These are phyloP conservation scores for Scolopax rusticola DNA, from an alignment of 2,797 vertebrate species.

Conservation along the genomic window DNA sequence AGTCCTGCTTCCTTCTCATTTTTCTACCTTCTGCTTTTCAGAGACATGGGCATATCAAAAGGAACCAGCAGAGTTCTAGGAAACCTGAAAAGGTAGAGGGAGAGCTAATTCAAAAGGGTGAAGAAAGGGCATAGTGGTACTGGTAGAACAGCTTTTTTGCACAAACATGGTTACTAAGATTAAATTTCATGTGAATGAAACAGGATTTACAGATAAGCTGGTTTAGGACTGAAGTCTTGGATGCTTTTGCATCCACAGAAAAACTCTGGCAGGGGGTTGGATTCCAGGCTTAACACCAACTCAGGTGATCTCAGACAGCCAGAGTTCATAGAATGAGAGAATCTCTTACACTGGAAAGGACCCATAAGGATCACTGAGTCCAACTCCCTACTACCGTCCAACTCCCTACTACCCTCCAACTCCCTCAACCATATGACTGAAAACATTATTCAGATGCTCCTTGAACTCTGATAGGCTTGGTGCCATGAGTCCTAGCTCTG, in stretches of 20 bases:
- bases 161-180: not conserved
- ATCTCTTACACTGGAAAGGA: not conserved
- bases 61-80: not conserved
- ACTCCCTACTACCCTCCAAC: not conserved
- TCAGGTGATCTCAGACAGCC: not conserved
- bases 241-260: not conserved
- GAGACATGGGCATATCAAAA: not conserved
- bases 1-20: not conserved
- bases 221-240: not conserved
- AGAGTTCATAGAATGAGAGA: not conserved
- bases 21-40: not conserved
- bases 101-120: not conserved
- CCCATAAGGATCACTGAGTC: not conserved
- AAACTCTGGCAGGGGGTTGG: not conserved
- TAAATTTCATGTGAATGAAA: not conserved
- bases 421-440: not conserved
- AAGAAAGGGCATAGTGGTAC: not conserved
- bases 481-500: not conserved
- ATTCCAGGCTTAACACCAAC: not conserved
- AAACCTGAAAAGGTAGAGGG: not conserved
- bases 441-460: fast-evolving
- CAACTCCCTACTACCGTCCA: not conserved
- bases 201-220: not conserved
- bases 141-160: not conserved
- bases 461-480: not conserved